Evolutionary conservation across 1,140 invertebrate genomes (phyloP).

Genomic region (Apocrypta bakeri): DNA sequence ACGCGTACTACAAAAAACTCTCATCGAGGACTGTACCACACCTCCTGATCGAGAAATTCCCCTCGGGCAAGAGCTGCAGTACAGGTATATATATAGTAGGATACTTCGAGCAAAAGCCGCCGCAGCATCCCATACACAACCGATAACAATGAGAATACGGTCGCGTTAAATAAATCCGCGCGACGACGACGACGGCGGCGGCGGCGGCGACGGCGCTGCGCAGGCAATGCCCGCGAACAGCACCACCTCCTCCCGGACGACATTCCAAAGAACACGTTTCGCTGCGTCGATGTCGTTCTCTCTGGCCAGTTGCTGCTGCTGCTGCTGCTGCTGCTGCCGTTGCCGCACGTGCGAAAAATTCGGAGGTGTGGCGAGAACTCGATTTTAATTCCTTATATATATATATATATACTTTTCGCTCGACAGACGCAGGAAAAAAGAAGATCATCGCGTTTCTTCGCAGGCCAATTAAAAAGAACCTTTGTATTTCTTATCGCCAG

Average conservation of each 20-base stretch:
- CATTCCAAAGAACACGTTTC: constrained; percentile 70
- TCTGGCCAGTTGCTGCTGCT: not conserved
- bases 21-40: no score
- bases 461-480: no score
- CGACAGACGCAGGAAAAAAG: not conserved
- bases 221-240: constrained; percentile 32
- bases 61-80: no score
- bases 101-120: not conserved
- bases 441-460: no score
- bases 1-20: no score
- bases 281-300: not conserved
- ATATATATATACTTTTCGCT: no score
- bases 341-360: not conserved
- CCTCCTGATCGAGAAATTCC: no score
- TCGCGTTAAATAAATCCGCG: constrained; percentile 37
- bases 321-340: not conserved
- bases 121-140: not conserved
- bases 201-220: no score
- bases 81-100: no score
- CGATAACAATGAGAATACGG: constrained; percentile 40
- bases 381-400: no score
- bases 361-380: not conserved
- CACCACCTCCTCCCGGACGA: constrained; percentile 53
- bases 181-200: no score
- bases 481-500: no score